Conservation (phyloP, 1,140 invertebrate genomes). For the Procambarus virginalis region DNA sequence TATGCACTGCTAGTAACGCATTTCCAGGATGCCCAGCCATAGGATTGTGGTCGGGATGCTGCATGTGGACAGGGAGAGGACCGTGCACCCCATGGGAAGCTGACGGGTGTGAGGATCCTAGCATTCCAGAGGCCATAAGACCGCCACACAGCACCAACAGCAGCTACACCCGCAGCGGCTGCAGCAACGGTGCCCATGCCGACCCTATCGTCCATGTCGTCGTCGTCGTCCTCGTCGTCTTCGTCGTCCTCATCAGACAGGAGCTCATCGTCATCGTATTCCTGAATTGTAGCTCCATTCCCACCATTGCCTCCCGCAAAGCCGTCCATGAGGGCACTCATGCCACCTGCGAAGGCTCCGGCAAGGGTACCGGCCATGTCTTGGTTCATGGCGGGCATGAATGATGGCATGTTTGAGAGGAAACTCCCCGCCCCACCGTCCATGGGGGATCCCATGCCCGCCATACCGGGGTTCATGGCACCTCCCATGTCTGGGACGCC, state of each 20-base stretch:
- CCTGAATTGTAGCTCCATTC: constrained; percentile 41
- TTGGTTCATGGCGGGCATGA: constrained; percentile 64
- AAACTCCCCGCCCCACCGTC: constrained; percentile 65
- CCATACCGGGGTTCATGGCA: constrained; percentile 41
- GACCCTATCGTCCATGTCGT: constrained; percentile 47
- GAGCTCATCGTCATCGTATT: constrained; percentile 64
- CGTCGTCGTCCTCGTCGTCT: constrained; percentile 68
- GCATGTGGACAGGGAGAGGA: constrained; percentile 11
- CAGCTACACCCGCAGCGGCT: constrained; percentile 37
- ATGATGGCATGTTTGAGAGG: constrained; percentile 67
- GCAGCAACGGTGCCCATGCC: constrained; percentile 42
- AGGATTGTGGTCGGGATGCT: constrained; percentile 17
- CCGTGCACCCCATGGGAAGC: neutral
- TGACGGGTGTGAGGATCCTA: constrained; percentile 7
- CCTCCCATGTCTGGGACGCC: constrained; percentile 61
- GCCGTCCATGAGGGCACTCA: constrained; percentile 66
- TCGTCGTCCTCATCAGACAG: constrained; percentile 65
- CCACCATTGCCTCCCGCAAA: constrained; percentile 26
- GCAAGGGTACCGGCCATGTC: constrained; percentile 64
- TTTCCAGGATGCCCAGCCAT: neutral
- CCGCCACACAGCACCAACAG: constrained; percentile 60
- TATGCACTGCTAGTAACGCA: constrained; percentile 17
- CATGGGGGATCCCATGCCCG: constrained; percentile 66
- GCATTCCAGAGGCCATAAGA: constrained; percentile 47
- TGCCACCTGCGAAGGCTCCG: constrained; percentile 63